phyloP scores from a whole-genome alignment of 2,888 invertebrate species.

The Phalera bucephala region DNA sequence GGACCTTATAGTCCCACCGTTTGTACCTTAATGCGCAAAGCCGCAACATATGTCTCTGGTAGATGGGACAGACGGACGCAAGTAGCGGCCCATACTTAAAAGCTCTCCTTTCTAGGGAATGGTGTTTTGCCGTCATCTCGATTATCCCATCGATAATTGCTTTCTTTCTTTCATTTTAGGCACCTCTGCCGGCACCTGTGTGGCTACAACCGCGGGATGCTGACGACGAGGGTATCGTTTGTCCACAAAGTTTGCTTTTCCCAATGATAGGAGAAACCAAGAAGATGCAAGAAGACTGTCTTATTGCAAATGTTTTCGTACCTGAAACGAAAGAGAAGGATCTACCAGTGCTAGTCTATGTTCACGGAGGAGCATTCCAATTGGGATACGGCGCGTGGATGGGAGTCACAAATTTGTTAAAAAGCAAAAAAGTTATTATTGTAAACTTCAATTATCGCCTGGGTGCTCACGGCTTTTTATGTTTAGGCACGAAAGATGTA shows the following conservation, averaged over 20 bases:
- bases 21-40: no score
- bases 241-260: constrained; percentile 11
- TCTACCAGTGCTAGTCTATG: constrained; percentile 35
- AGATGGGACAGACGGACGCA: no score
- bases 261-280: background rate
- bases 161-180: no score
- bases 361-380: constrained; percentile 40
- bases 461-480: constrained; percentile 40
- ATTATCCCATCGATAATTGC: no score
- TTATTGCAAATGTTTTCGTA: constrained; percentile 32
- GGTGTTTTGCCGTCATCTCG: no score
- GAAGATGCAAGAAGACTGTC: constrained; percentile 27
- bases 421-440: constrained; percentile 32
- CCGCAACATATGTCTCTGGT: no score
- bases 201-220: constrained; percentile 21
- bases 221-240: constrained; percentile 10
- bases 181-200: constrained; percentile 21
- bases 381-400: background rate
- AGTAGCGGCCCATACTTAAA: no score
- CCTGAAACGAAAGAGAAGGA: constrained; percentile 34
- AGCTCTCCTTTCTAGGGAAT: no score
- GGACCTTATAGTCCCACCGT: no score
- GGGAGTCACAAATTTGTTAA: constrained; percentile 5
- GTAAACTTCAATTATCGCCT: constrained; percentile 43
- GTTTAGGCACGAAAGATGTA: no score